Conservation (phyloP, 2,888 invertebrate genomes). For the Junonia oenone region DNA sequence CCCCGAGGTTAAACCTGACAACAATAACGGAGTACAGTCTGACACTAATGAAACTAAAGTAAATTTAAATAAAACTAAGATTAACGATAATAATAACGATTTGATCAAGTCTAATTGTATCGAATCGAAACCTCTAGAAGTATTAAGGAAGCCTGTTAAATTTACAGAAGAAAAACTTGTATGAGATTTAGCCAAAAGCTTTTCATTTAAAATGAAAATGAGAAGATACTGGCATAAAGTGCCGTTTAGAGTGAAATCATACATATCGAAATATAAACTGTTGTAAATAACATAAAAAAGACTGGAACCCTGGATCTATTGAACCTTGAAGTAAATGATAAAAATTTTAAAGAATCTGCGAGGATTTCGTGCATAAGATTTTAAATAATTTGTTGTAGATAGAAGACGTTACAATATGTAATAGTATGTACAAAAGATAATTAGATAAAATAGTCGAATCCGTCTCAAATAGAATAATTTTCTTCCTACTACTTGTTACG, state of each 20-base stretch:
- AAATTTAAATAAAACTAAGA: constrained; percentile 37
- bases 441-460: constrained; percentile 41
- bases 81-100: constrained; percentile 61
- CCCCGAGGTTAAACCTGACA: constrained; percentile 41
- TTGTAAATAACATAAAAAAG: constrained; percentile 50
- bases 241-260: constrained; percentile 42
- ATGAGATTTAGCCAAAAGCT: constrained; percentile 57
- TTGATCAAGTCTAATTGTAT: constrained; percentile 40
- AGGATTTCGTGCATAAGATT: constrained; percentile 33
- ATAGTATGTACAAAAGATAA: constrained; percentile 31
- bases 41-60: constrained; percentile 36
- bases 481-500: constrained; percentile 29
- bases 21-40: constrained; percentile 53
- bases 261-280: constrained; percentile 53
- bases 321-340: constrained; percentile 30
- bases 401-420: constrained; percentile 25
- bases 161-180: constrained; percentile 73
- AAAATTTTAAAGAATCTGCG: constrained; percentile 23
- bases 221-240: constrained; percentile 45
- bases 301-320: constrained; percentile 44
- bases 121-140: constrained; percentile 38
- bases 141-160: constrained; percentile 56
- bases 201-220: constrained; percentile 38
- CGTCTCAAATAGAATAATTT: constrained; percentile 45
- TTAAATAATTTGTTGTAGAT: constrained; percentile 32